Evolutionary conservation across 1,140 invertebrate species (phyloP), one percentile per base, ranked within the genome.

Genomic region (Diuraphis noxia): DNA sequence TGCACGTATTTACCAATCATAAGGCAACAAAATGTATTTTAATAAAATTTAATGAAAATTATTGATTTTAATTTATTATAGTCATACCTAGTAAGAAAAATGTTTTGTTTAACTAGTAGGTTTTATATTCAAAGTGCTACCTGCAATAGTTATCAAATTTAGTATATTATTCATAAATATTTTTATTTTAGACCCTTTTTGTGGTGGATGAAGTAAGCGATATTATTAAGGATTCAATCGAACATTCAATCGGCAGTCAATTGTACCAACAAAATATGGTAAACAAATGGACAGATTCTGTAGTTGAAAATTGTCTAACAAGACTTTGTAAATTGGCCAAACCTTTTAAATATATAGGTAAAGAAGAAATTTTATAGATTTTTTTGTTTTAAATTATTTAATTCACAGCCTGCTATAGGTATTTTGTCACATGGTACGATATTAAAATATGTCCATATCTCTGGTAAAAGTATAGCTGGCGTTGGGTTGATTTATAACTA

Each of bases 151-250:
- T n/a, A 63, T n/a, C 5, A 63, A 63, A n/a, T 17, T 4, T 23
- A 13, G 30, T 63, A n/a, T n/a, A n/a, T 63, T 63, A 8, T 23
- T 49, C 6, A 63, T 63, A 63, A n/a, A 13, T 63, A n/a, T 63
- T 17, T 38, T 90, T 89, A 2, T 95, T 96, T 93, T 94, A 98
- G 97, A 97, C 96, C 93, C 97, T 98, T 94, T 99, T 99, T 95
- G 97, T 99, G 92, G 98, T 99, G 13, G 98, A 99, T 95, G 98
- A 99, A 96, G 98, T 99, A n/a, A 99, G 98, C 94, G 98, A 98
- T 94, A 99, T 99, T 93, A 99, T 99, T 89, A 99, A 99, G 95
- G 98, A 99, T 95, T 98, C 98, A n/a, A 98, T 99, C 92, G 98
- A 99, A 95, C 97, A 96, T 92, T 97, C 97, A 36, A 99, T 99